These are phyloP conservation scores for Arctocebus calabarensis DNA, from an alignment of 2,797 vertebrate species.

Conservation along the genomic window DNA sequence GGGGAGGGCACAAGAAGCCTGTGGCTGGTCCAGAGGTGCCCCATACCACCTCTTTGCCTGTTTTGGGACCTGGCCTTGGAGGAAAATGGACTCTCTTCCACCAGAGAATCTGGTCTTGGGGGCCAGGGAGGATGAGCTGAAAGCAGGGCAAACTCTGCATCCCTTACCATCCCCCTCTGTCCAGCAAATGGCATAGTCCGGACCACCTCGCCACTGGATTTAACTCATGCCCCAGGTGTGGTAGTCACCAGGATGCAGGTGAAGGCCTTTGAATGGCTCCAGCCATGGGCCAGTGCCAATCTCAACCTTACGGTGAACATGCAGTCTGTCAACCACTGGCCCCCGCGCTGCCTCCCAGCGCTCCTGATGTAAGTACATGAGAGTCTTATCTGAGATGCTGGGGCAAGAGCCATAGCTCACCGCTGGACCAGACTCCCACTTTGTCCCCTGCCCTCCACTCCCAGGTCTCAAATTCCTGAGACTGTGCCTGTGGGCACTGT, in stretches of 20 bases:
- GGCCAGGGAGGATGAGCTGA: neutral
- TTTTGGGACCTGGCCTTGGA: neutral
- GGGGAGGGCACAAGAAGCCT: rapidly evolving
- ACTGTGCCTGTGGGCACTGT: constrained; percentile 40
- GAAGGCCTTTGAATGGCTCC: constrained; percentile 81
- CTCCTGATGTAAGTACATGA: constrained; percentile 79
- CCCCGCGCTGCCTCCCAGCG: constrained; percentile 85
- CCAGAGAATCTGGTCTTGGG: rapidly evolving
- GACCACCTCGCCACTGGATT: constrained; percentile 79
- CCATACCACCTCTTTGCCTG: neutral
- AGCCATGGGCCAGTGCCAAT: neutral
- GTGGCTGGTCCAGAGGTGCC: neutral
- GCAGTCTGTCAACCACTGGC: constrained; percentile 56
- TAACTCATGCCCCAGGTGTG: neutral
- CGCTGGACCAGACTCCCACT: neutral
- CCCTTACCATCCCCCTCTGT: rapidly evolving
- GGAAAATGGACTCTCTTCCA: rapidly evolving
- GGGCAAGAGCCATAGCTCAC: rapidly evolving
- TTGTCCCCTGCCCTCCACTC: neutral
- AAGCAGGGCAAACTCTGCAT: rapidly evolving
- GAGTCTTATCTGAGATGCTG: neutral
- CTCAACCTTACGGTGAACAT: constrained; percentile 80
- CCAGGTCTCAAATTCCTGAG: constrained; percentile 85
- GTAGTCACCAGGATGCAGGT: constrained; percentile 64
- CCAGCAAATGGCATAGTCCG: constrained; percentile 84